A percentile compares a stretch with the other conserved stretches of the same genome.
These are phyloP conservation scores for Rhagophthalmus giganteus DNA, from an alignment of 2,888 invertebrate genomes.

Conservation along the genomic window DNA sequence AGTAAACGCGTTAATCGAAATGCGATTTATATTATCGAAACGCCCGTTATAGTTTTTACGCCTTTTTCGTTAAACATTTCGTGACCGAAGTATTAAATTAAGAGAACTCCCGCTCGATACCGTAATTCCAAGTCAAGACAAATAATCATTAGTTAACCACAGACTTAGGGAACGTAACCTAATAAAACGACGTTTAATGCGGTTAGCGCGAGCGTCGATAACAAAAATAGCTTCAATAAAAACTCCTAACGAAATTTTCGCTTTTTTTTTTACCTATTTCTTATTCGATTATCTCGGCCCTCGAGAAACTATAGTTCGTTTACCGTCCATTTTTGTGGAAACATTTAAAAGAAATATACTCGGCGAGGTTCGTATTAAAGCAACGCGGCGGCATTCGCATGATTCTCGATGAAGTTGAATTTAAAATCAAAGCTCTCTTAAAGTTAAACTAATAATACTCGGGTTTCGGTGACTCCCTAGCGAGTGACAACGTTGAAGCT, in stretches of 20 bases:
- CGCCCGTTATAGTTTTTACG: too few species aligned
- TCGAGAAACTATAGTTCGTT: conserved; percentile 22
- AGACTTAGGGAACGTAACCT: conserved; percentile 34
- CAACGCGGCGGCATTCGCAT: conserved; percentile 14
- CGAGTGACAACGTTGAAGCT: conserved; percentile 27
- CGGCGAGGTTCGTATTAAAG: too few species aligned
- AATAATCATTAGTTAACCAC: conserved; percentile 34
- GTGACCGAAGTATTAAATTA: conserved; percentile 12
- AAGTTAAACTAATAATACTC: conserved; percentile 33
- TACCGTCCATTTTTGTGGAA: conserved; percentile 1
- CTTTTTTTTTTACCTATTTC: conserved; percentile 34
- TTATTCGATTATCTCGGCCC: conserved; percentile 33
- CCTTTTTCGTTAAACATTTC: conserved; percentile 5
- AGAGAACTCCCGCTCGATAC: conserved; percentile 10
- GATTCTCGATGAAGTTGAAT: conserved; percentile 28
- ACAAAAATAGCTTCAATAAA: conserved; percentile 48
- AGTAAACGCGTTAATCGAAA: too few species aligned
- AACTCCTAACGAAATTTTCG: conserved; percentile 38
- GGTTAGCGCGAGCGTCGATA: conserved; percentile 40
- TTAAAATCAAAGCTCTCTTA: conserved; percentile 35
- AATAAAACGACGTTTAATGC: conserved; percentile 37
- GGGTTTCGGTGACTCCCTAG: conserved; percentile 28
- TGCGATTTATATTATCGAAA: too few species aligned
- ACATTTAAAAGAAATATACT: neutral
- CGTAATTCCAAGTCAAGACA: conserved; percentile 36